Conservation (phyloP, 2,113 vertebrate genomes). For the Psilopogon haemacephalus region DNA sequence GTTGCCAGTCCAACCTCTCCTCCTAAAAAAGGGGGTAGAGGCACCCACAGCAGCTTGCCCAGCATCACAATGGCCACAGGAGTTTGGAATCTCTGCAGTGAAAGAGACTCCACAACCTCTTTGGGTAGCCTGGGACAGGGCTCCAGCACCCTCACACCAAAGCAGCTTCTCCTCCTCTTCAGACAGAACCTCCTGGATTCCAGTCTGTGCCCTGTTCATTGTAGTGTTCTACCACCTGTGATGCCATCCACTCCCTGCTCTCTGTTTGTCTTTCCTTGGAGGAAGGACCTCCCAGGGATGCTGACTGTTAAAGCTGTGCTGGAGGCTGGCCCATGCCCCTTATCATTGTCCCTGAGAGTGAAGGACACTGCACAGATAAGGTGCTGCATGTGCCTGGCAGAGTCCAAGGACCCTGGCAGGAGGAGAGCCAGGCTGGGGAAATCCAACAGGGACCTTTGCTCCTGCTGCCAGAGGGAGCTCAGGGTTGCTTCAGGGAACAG, state of each 20-base stretch:
- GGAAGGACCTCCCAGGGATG: not conserved
- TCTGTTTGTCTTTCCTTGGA: not conserved
- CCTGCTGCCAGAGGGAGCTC: not conserved
- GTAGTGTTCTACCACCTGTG: not conserved
- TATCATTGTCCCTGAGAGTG: not conserved
- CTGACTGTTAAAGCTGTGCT: not conserved
- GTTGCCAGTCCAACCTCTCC: not conserved
- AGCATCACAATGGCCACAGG: not conserved
- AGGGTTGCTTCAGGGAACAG: fast-evolving
- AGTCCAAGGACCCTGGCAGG: not conserved
- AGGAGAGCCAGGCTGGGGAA: not conserved
- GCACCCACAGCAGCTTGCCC: not conserved
- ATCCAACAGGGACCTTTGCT: not conserved
- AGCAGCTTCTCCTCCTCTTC: too few relatives aligned
- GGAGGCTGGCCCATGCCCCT: not conserved
- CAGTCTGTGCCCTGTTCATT: not conserved
- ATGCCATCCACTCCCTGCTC: not conserved
- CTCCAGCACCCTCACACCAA: too few relatives aligned
- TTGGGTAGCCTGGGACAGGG: too few relatives aligned
- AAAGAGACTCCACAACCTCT: too few relatives aligned
- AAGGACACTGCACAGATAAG: not conserved
- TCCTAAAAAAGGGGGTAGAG: not conserved
- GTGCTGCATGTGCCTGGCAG: not conserved
- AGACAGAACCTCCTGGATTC: too few relatives aligned
- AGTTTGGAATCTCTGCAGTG: too few relatives aligned